phyloP scores from a whole-genome alignment of 2,113 vertebrate species.

The Prunella fulvescens region DNA sequence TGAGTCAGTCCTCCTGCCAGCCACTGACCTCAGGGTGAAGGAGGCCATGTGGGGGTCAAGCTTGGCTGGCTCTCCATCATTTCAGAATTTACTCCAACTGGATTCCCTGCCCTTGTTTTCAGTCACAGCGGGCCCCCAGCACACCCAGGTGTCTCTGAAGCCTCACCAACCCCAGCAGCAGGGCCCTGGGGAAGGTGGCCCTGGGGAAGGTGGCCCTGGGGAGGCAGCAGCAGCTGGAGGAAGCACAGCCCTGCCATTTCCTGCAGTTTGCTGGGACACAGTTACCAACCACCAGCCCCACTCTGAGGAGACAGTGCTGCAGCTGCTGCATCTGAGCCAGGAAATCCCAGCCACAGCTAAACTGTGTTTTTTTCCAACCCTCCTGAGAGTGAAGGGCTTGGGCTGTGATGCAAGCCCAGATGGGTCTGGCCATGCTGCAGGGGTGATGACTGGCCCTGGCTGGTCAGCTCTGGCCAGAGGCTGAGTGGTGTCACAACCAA shows the following conservation, averaged over 20 bases:
- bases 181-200: neutral
- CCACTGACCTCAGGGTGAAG: neutral
- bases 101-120: neutral
- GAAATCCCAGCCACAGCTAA: neutral
- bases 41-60: neutral
- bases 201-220: neutral
- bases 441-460: neutral
- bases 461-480: neutral
- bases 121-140: rapidly evolving
- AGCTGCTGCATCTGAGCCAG: neutral
- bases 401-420: neutral
- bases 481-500: neutral
- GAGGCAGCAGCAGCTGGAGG: neutral
- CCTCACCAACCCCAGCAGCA: neutral
- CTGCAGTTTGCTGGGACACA: neutral
- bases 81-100: neutral
- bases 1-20: neutral
- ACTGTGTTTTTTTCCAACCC: neutral
- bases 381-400: rapidly evolving
- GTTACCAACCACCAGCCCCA: neutral
- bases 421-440: neutral
- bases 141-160: neutral
- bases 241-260: neutral
- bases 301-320: neutral
- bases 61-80: rapidly evolving